Conservation (phyloP, 2,888 invertebrate genomes). For the Spodoptera picta region DNA sequence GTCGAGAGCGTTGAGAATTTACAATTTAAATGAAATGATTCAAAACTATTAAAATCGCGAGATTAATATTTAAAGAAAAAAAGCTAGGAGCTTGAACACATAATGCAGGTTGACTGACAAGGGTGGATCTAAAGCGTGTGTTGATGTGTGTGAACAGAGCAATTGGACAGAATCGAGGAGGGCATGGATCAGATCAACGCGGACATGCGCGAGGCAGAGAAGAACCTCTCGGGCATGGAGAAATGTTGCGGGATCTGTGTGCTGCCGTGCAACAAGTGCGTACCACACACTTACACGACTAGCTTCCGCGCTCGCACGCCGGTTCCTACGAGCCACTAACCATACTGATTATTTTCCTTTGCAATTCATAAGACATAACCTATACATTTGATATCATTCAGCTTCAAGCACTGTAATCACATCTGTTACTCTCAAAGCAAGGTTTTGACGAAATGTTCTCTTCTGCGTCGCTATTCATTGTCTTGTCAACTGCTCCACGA, state of each 20-base stretch:
- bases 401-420: conserved; percentile 14
- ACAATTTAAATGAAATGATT: conserved; percentile 64
- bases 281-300: conserved; percentile 45
- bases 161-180: conserved; percentile 99
- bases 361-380: conserved; percentile 27
- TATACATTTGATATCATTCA: conserved; percentile 13
- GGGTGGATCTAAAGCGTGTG: conserved; percentile 73
- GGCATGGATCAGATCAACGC: conserved; percentile 99
- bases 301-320: conserved; percentile 23
- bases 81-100: conserved; percentile 81
- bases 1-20: conserved; percentile 89
- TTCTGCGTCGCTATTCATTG: conserved; percentile 29
- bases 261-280: conserved; percentile 99
- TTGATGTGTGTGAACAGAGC: conserved; percentile 92
- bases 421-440: background rate
- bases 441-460: conserved; percentile 1
- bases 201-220: conserved; percentile 99
- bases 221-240: conserved; percentile 99
- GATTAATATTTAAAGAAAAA: conserved; percentile 44
- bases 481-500: background rate
- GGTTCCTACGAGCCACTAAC: conserved; percentile 10
- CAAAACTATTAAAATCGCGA: conserved; percentile 56
- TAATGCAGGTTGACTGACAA: conserved; percentile 60
- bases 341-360: conserved; percentile 35
- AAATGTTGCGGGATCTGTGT: conserved; percentile 99